phyloP scores from a whole-genome alignment of 2,797 vertebrate species.

The Sebastes nivosus region DNA sequence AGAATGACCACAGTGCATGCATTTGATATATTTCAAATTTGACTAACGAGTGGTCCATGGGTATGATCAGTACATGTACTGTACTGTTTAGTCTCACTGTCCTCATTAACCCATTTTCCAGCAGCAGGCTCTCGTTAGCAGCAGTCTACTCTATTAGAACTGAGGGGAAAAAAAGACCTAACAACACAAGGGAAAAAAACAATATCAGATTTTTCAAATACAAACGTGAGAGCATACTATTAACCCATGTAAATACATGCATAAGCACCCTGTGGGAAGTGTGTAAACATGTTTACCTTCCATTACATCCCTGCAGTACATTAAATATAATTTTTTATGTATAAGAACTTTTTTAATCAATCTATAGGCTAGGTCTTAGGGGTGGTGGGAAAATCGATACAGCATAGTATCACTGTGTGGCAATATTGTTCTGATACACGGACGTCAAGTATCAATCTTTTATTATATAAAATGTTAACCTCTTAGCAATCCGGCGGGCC shows the following conservation, averaged over 20 bases:
- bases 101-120: background rate
- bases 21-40: conserved; percentile 14
- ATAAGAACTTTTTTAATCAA: background rate
- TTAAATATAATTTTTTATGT: background rate
- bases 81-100: background rate
- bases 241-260: background rate
- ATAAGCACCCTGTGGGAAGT: background rate
- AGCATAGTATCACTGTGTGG: too few species aligned
- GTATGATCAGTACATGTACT: background rate
- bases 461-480: too few species aligned
- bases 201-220: background rate
- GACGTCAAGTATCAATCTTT: too few species aligned
- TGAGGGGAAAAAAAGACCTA: background rate
- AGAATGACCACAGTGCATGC: conserved; percentile 21
- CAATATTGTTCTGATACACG: too few species aligned
- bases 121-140: background rate
- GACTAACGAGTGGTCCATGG: background rate
- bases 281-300: background rate
- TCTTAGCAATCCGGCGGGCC: too few species aligned
- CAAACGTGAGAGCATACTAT: background rate
- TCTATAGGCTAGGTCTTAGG: background rate
- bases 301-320: background rate
- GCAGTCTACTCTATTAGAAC: background rate
- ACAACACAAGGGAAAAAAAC: background rate
- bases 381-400: rapidly evolving